Percentiles rank a stretch among this genome's conserved stretches.
Conservation (phyloP, 2,888 invertebrate species). For the Vanessa cardui region DNA sequence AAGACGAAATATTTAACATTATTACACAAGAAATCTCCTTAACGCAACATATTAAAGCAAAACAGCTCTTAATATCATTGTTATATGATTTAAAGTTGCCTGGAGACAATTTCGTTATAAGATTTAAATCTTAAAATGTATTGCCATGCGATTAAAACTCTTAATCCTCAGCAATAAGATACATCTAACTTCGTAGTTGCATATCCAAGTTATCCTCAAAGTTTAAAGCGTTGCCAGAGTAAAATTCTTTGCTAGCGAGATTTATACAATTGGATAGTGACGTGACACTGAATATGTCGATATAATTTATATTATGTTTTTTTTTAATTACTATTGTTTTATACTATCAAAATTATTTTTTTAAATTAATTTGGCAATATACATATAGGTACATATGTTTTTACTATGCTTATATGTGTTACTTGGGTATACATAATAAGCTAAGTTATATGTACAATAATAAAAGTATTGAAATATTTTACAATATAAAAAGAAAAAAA, state of each 20-base stretch:
- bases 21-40: neutral
- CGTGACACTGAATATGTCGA: slow-evolving; percentile 32
- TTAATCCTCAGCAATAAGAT: slow-evolving; percentile 43
- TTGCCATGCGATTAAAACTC: slow-evolving; percentile 35
- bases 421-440: too few relatives aligned
- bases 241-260: slow-evolving; percentile 48
- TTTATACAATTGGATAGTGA: slow-evolving; percentile 44
- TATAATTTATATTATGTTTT: slow-evolving; percentile 9
- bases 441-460: too few relatives aligned
- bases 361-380: too few relatives aligned
- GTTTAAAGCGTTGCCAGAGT: slow-evolving; percentile 44
- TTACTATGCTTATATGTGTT: too few relatives aligned
- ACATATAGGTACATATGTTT: too few relatives aligned
- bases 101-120: slow-evolving; percentile 2
- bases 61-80: slow-evolving; percentile 6
- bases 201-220: slow-evolving; percentile 43
- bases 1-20: slow-evolving; percentile 8
- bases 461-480: too few relatives aligned
- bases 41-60: neutral
- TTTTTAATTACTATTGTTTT: neutral
- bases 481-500: too few relatives aligned
- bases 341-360: neutral
- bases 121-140: slow-evolving; percentile 23
- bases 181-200: slow-evolving; percentile 37
- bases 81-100: slow-evolving; percentile 16